phyloP scores from a whole-genome alignment of 2,113 vertebrate species.

The Peromyscus maniculatus region DNA sequence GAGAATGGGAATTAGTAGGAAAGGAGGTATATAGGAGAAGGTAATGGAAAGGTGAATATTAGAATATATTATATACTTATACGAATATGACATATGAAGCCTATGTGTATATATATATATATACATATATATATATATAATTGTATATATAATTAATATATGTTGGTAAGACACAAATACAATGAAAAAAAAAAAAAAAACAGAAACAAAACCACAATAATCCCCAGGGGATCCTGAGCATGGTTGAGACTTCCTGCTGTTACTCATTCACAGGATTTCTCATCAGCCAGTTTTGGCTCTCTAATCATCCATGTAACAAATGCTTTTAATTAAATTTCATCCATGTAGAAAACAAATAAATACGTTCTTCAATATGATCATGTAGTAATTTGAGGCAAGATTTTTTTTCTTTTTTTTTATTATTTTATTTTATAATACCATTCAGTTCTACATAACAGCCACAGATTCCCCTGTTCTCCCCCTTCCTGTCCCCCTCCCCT shows the following conservation, averaged over 20 bases:
- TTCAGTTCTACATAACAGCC: too few species aligned
- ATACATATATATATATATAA: too few species aligned
- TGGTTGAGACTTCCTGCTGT: not conserved
- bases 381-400: not conserved
- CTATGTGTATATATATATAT: too few species aligned
- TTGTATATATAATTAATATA: not conserved
- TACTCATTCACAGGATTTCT: not conserved
- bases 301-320: not conserved
- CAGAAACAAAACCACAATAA: not conserved
- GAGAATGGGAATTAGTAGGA: too few species aligned
- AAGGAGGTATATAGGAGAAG: not conserved
- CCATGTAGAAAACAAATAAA: slow-evolving; percentile 6
- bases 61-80: not conserved
- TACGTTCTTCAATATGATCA: not conserved
- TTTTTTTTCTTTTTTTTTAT: too few species aligned
- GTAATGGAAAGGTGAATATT: not conserved
- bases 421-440: too few species aligned
- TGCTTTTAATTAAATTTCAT: not conserved
- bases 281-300: not conserved
- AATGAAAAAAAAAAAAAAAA: not conserved
- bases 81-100: not conserved
- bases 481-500: too few species aligned
- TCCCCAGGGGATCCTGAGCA: too few species aligned
- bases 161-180: not conserved
- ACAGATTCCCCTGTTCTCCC: too few species aligned